These are phyloP conservation scores for Clistopyga incitator DNA, from an alignment of 2,888 invertebrate genomes.

Conservation along the genomic window DNA sequence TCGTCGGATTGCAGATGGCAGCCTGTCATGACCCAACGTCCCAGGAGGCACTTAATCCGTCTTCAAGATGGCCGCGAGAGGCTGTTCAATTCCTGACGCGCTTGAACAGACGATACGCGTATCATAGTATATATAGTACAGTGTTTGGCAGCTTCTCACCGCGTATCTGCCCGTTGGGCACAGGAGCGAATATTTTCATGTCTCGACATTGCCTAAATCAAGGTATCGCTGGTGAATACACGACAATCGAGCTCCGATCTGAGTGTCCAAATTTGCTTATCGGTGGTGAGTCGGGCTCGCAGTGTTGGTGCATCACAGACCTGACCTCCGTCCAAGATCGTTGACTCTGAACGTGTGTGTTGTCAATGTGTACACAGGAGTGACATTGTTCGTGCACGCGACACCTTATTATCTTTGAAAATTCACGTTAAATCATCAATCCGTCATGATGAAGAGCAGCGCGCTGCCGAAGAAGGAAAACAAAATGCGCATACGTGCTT, in stretches of 20 bases:
- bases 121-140: slow-evolving; percentile 63
- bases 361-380: slow-evolving; percentile 76
- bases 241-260: slow-evolving; percentile 46
- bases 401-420: slow-evolving; percentile 33
- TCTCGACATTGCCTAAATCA: slow-evolving; percentile 64
- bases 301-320: slow-evolving; percentile 49
- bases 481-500: slow-evolving; percentile 99
- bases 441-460: slow-evolving; percentile 89
- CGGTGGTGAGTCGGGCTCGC: slow-evolving; percentile 47
- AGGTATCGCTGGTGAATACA: slow-evolving; percentile 58
- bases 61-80: slow-evolving; percentile 68
- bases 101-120: slow-evolving; percentile 65
- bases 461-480: slow-evolving; percentile 95
- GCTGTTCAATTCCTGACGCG: slow-evolving; percentile 69
- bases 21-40: slow-evolving; percentile 15
- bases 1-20: background rate
- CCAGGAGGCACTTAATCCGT: slow-evolving; percentile 28
- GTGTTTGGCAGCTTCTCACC: slow-evolving; percentile 67
- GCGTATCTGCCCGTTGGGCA: slow-evolving; percentile 62
- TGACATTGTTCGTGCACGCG: slow-evolving; percentile 49
- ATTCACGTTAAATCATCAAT: slow-evolving; percentile 63
- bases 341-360: slow-evolving; percentile 63
- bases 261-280: slow-evolving; percentile 59
- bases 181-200: slow-evolving; percentile 65
- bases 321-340: slow-evolving; percentile 68